A percentile compares a stretch with the other conserved stretches of the same genome.
Conservation (phyloP, 1,140 invertebrate species). For the Brachionus manjavacas region DNA sequence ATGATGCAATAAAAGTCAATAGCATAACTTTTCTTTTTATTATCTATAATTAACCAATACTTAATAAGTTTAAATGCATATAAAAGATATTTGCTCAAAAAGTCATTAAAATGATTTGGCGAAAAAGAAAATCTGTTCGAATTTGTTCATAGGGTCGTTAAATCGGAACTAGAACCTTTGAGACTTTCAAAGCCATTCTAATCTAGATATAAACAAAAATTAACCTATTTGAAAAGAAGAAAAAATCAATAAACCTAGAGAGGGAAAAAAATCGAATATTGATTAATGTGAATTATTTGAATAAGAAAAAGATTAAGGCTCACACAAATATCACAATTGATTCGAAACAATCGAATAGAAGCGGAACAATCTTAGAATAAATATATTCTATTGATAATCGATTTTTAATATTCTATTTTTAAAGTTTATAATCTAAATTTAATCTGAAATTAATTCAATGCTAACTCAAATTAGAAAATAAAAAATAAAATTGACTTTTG, state of each 20-base stretch:
- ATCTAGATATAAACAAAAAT: constrained; percentile 14
- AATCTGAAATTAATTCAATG: constrained; percentile 14
- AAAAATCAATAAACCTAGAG: not conserved
- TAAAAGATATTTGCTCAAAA: not conserved
- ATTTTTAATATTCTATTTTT: constrained; percentile 31
- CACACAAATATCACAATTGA: not conserved
- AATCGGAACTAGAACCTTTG: not conserved
- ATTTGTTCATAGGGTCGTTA: constrained; percentile 1
- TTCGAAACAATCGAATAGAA: not conserved
- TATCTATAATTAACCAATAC: not conserved
- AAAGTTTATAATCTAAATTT: constrained; percentile 3
- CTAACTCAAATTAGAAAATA: no score
- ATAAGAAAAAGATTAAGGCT: constrained; percentile 13
- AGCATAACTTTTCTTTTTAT: not conserved
- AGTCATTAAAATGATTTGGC: no score
- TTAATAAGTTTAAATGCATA: no score
- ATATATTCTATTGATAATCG: constrained; percentile 15
- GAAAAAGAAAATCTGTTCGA: not conserved
- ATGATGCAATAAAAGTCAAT: no score
- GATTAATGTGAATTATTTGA: not conserved
- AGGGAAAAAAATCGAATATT: not conserved
- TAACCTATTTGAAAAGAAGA: not conserved
- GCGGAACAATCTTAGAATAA: not conserved
- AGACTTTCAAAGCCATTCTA: not conserved
- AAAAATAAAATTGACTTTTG: not conserved